Percentiles rank a stretch among this genome's conserved stretches.
Evolutionary conservation across 2,888 invertebrate genomes (phyloP).

Genomic region (Anarsia innoxiella): DNA sequence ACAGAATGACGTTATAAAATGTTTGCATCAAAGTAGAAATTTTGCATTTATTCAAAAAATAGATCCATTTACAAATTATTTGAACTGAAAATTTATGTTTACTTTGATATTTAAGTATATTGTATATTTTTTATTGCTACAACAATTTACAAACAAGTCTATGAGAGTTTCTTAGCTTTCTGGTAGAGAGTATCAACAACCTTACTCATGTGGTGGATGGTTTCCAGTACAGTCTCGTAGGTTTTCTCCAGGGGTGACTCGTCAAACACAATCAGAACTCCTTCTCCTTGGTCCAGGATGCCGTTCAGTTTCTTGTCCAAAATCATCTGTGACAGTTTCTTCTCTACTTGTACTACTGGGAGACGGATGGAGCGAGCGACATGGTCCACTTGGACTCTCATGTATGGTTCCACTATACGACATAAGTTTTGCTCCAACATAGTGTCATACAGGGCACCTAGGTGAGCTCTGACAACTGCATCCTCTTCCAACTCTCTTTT

Average conservation of each 20-base stretch:
- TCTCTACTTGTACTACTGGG: constrained; percentile 93
- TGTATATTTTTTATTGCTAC: constrained; percentile 58
- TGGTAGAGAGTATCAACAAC: constrained; percentile 99
- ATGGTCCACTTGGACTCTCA: constrained; percentile 95
- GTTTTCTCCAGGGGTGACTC: constrained; percentile 96
- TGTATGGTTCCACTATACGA: constrained; percentile 99
- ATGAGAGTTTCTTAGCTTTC: constrained; percentile 98
- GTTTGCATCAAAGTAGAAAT: constrained; percentile 42
- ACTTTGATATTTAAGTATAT: constrained; percentile 58
- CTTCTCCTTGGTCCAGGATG: constrained; percentile 98
- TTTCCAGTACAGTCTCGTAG: constrained; percentile 97
- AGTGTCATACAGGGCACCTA: constrained; percentile 97
- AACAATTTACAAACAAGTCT: constrained; percentile 62
- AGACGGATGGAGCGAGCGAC: constrained; percentile 93
- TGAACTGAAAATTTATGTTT: constrained; percentile 62
- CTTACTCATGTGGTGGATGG: constrained; percentile 99
- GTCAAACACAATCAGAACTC: constrained; percentile 98
- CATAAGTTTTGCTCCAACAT: constrained; percentile 99
- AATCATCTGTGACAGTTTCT: constrained; percentile 99
- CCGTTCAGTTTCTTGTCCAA: constrained; percentile 98
- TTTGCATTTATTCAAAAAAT: constrained; percentile 60
- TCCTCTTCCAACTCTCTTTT: constrained; percentile 95
- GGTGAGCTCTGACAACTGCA: constrained; percentile 96
- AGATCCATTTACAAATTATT: constrained; percentile 52
- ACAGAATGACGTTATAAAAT: constrained; percentile 33